Percentiles rank a stretch among this genome's conserved stretches.
phyloP scores from a whole-genome alignment of 2,888 invertebrate genomes.

The Lysandra coridon region DNA sequence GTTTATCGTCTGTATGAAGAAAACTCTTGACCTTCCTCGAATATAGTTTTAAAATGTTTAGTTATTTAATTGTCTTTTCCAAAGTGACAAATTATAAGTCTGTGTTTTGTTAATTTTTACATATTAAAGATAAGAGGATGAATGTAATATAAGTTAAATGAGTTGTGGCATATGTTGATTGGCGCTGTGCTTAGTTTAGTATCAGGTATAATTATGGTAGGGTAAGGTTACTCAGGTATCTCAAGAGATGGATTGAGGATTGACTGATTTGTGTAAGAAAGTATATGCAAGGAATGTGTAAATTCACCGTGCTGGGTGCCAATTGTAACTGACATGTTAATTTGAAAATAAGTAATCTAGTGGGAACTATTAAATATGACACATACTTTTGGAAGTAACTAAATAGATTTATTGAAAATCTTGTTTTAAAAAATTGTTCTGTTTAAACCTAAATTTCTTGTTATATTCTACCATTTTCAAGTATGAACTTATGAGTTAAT shows the following conservation, averaged over 20 bases:
- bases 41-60: slow-evolving; percentile 73
- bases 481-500: background rate
- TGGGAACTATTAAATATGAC: slow-evolving; percentile 10
- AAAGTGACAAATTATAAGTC: slow-evolving; percentile 79
- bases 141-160: slow-evolving; percentile 56
- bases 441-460: background rate
- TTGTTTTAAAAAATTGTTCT: background rate
- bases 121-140: slow-evolving; percentile 60
- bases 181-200: slow-evolving; percentile 75
- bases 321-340: slow-evolving; percentile 49
- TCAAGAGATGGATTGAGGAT: slow-evolving; percentile 57
- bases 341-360: slow-evolving; percentile 34
- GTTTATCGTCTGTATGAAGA: slow-evolving; percentile 57
- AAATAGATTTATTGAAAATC: background rate
- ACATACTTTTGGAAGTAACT: background rate
- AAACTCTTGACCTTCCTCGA: slow-evolving; percentile 72
- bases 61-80: slow-evolving; percentile 74
- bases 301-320: slow-evolving; percentile 65
- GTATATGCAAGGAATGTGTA: slow-evolving; percentile 49
- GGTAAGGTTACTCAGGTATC: slow-evolving; percentile 58
- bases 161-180: slow-evolving; percentile 59
- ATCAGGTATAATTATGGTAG: slow-evolving; percentile 69
- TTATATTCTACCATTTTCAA: background rate
- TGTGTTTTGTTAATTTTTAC: slow-evolving; percentile 71
- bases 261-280: slow-evolving; percentile 70